Base-by-base conservation (phyloP, 53 echinoderm and acorn worm genomes). In the Stichopus horrens region DNA sequence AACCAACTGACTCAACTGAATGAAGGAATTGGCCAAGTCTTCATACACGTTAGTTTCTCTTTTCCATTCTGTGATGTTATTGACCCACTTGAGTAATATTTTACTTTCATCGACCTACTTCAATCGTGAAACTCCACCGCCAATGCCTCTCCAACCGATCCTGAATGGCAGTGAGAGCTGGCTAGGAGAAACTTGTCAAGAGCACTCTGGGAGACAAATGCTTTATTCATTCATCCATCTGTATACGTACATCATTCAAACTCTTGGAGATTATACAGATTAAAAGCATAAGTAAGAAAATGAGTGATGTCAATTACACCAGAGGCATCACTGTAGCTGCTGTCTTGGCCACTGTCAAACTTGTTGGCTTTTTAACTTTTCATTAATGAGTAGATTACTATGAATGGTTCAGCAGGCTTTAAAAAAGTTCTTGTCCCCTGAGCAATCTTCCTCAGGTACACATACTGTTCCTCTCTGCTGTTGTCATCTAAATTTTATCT, bases 81-180 rank as follows among this genome's bases (percentile, higher is more conserved):
- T 81, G 81, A 81, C 81, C 20, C 81, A 81, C 57, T 81, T 55
- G 21, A n/a, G 81, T 21, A 21, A 57, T 81, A 81, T 81, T 81
- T 81, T 81, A 58, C 9, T 57, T 58, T 21, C 56, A 81, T 81
- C 20, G 21, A 81, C 58, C 81, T 81, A 81, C 81, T 81, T 81
- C 21, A 81, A 81, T n/a, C 81, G 13, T 37, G 57, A 10, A n/a
- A 81, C 58, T 57, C 56, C 81, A 81, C 58, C 81, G 55, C 56
- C 21, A 57, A 57, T 57, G 81, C 81, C 81, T 81, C 81, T 81
- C 81, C 57, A 81, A 21, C 21, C 58, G 57, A 81, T 81, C 81
- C 56, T 58, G 58, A 81, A 58, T 81, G 81, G 57, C 81, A 58
- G 57, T 57, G 21, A 81, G 81, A 52, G 55, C 7, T 18, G n/a